Conservation (phyloP, 2,113 vertebrate species). For the Catharus bicknelli region DNA sequence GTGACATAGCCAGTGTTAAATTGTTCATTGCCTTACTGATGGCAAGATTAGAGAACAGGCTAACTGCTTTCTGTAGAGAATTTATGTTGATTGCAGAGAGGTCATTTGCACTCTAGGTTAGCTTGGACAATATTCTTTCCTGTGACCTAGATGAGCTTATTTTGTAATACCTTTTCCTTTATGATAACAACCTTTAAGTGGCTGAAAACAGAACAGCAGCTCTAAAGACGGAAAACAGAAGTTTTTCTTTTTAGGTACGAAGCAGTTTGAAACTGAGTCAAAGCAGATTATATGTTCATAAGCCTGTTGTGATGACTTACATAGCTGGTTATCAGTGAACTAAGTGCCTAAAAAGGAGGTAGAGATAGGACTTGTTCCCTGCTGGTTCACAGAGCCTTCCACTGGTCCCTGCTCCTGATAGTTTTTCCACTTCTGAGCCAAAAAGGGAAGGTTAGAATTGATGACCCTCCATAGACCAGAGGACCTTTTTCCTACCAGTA, state of each 20-base stretch:
- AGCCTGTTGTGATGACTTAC: background rate
- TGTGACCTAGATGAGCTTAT: constrained; percentile 28
- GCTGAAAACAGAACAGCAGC: background rate
- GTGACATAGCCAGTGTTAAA: background rate
- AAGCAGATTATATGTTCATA: background rate
- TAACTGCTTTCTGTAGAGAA: background rate
- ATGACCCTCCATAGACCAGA: background rate
- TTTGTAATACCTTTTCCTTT: constrained; percentile 8
- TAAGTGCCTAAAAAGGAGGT: background rate
- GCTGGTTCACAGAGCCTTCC: background rate
- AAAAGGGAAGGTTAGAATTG: background rate
- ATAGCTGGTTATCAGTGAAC: background rate
- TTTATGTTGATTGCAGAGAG: background rate
- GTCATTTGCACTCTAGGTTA: background rate
- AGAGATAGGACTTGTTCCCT: background rate
- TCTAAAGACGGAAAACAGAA: background rate
- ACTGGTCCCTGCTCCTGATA: background rate
- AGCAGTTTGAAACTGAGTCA: background rate
- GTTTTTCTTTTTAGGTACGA: background rate
- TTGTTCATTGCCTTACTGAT: background rate
- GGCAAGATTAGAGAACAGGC: background rate
- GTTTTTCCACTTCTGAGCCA: background rate
- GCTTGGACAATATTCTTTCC: constrained; percentile 21
- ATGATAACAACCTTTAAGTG: background rate
- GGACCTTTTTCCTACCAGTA: background rate